These are phyloP conservation scores for Premnoplex brunnescens DNA, from an alignment of 2,797 vertebrate species.

Conservation along the genomic window DNA sequence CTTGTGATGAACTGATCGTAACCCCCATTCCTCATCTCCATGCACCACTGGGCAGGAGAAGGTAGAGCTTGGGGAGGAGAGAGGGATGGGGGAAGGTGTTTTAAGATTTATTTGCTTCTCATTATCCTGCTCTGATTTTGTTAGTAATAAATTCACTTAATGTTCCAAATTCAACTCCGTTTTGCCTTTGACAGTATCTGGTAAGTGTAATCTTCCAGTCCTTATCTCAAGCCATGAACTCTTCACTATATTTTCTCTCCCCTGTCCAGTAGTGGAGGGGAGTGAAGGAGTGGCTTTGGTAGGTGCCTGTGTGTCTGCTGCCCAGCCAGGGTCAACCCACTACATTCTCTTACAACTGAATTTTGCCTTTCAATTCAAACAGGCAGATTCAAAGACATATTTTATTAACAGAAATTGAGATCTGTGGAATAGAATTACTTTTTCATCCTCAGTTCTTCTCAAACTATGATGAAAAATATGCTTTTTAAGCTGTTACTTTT, in stretches of 20 bases:
- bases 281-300: background rate
- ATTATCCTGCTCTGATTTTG: background rate
- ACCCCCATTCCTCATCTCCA: background rate
- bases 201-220: background rate
- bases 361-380: background rate
- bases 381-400: background rate
- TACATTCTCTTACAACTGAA: background rate
- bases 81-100: background rate
- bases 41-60: background rate
- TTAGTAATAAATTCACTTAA: background rate
- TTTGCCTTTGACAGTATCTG: background rate
- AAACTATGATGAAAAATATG: background rate
- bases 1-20: background rate
- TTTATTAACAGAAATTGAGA: background rate
- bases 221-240: background rate
- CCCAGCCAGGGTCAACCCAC: background rate
- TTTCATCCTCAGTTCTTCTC: background rate
- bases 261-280: background rate
- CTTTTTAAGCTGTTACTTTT: background rate
- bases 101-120: background rate
- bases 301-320: background rate
- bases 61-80: background rate
- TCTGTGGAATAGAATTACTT: background rate
- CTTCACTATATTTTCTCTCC: background rate
- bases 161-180: background rate